These are phyloP conservation scores for Rhinoderma darwinii DNA, from an alignment of 2,113 vertebrate species.

Conservation along the genomic window DNA sequence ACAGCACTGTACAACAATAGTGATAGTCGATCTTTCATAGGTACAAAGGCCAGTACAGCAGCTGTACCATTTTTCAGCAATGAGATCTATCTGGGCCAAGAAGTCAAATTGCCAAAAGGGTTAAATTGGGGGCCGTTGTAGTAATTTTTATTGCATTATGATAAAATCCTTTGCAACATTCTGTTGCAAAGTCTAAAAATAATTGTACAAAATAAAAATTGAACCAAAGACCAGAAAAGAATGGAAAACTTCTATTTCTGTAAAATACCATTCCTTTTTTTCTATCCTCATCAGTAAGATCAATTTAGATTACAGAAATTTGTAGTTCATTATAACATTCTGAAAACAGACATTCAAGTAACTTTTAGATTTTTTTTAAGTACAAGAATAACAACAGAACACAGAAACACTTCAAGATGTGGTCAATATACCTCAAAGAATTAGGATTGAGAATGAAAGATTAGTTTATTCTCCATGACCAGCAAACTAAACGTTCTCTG, in stretches of 20 bases:
- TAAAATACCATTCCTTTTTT: neutral
- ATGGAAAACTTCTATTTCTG: neutral
- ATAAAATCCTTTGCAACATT: neutral
- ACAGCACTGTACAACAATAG: no score
- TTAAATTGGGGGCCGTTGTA: no score
- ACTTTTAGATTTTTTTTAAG: neutral
- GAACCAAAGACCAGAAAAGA: neutral
- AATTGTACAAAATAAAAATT: neutral
- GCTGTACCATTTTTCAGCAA: no score
- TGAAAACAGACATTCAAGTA: neutral
- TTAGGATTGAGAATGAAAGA: constrained; percentile 10
- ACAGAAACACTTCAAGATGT: constrained; percentile 46
- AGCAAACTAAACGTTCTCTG: neutral
- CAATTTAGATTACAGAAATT: neutral
- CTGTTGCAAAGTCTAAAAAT: neutral
- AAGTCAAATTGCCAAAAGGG: no score
- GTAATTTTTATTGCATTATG: neutral
- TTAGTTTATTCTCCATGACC: neutral
- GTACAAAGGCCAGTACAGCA: no score
- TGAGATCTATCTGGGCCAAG: no score
- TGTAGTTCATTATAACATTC: neutral
- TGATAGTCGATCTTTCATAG: no score
- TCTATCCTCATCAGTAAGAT: neutral
- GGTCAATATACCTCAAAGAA: neutral
- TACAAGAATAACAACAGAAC: constrained; percentile 25